Evolutionary conservation across 2,888 invertebrate genomes (phyloP), one percentile per base, ranked within the genome.

Genomic region (Marasmarcha lunaedactyla): DNA sequence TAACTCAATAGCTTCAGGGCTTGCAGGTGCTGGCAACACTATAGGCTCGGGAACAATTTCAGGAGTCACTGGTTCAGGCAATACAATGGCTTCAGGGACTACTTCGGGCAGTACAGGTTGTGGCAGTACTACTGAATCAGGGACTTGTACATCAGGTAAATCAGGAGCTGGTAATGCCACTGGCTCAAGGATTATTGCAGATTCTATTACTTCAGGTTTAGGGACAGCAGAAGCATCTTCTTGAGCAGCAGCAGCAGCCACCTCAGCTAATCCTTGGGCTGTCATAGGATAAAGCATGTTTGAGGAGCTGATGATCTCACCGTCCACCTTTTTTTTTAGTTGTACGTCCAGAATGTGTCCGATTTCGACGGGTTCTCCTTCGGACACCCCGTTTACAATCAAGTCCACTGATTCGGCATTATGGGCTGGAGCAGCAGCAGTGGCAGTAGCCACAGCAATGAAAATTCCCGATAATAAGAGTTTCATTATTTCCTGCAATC

Each of bases 301-400:
- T 3, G 57, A 54, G 1, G 57, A 46, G 1, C 61, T 43, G 1
- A 54, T 55, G 1, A 73, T 42, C 40, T 54, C 46, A 1, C 63
- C 71, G 9, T 59, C 48, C 1, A 46, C 46, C 37, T 66, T 63
- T 37, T 72, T 61, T 14, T 71, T 58, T 1, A 72, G 46, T 30
- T 65, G 59, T 35, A 71, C 60, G 37, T 57, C 63, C 1, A 73
- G 52, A 11, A 72, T 49, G 14, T 66, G 42, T 15, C 55, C 57
- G 14, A 70, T 46, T 5, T 72, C 72, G 15, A 76, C 43, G 13
- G 73, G 45, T 5, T 63, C 47, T 1, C 70, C 74, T 10, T 71
- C 63, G 1, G 63, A 51, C 1, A 70, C 52, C 7, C 71, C 72
- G 35, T 74, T 71, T 10, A 76, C 63, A 15, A 69, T 56, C 34